Percentiles rank a stretch among this genome's conserved stretches.
phyloP scores from a whole-genome alignment of 2,888 invertebrate genomes.

The Stenoptilia bipunctidactyla region DNA sequence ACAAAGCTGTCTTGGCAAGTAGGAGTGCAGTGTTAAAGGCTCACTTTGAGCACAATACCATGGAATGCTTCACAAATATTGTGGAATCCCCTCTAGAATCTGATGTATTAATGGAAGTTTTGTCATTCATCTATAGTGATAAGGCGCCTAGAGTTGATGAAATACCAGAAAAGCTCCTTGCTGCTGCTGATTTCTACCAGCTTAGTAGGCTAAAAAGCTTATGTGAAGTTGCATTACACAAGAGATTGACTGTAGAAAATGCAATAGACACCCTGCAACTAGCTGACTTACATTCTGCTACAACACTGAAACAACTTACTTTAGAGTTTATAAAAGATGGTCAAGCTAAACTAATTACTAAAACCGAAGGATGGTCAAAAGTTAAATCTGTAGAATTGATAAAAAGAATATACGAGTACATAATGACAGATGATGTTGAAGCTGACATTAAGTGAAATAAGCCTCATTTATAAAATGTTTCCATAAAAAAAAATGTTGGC shows the following conservation, averaged over 20 bases:
- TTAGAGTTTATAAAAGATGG: slow-evolving; percentile 61
- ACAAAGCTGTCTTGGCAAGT: slow-evolving; percentile 54
- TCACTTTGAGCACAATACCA: slow-evolving; percentile 57
- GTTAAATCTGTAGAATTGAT: slow-evolving; percentile 52
- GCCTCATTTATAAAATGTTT: slow-evolving; percentile 19
- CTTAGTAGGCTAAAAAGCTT: slow-evolving; percentile 46
- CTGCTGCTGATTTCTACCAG: slow-evolving; percentile 59
- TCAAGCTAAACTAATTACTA: slow-evolving; percentile 49
- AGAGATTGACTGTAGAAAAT: slow-evolving; percentile 55
- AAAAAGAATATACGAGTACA: slow-evolving; percentile 54
- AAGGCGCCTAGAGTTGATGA: slow-evolving; percentile 54
- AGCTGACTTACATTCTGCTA: slow-evolving; percentile 55
- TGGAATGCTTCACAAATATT: slow-evolving; percentile 46
- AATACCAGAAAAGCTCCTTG: slow-evolving; percentile 51
- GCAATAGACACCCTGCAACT: slow-evolving; percentile 53
- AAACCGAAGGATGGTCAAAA: slow-evolving; percentile 52
- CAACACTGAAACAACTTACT: slow-evolving; percentile 39
- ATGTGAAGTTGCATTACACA: slow-evolving; percentile 54
- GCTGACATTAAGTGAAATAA: slow-evolving; percentile 35
- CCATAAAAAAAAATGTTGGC: slow-evolving; percentile 20
- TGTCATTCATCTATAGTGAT: slow-evolving; percentile 55
- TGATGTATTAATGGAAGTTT: slow-evolving; percentile 46
- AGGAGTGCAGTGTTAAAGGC: slow-evolving; percentile 55
- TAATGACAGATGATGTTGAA: slow-evolving; percentile 48
- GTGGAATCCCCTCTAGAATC: slow-evolving; percentile 50